These are phyloP conservation scores for Lucifuga dentata DNA, from an alignment of 2,113 vertebrate species.

Conservation along the genomic window DNA sequence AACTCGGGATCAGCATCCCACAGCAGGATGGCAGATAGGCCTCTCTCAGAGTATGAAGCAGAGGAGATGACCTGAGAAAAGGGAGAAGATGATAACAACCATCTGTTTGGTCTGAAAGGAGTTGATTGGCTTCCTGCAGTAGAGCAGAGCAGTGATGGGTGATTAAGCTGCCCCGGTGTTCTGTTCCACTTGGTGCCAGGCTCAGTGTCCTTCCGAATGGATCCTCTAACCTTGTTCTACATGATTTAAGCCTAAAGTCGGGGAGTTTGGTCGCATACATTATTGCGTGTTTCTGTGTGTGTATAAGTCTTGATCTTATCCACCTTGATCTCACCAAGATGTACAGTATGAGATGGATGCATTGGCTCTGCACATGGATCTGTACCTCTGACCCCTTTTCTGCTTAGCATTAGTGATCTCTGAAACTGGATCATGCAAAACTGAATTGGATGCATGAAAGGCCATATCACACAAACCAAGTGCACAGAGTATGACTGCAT, in stretches of 20 bases:
- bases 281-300: slow-evolving; percentile 24
- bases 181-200: slow-evolving; percentile 61
- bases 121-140: slow-evolving; percentile 59
- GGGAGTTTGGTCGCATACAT: slow-evolving; percentile 47
- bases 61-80: slow-evolving; percentile 62
- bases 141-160: slow-evolving; percentile 40
- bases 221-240: slow-evolving; percentile 76
- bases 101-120: slow-evolving; percentile 70
- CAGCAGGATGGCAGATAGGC: slow-evolving; percentile 21
- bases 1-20: slow-evolving; percentile 33
- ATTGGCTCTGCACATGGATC: slow-evolving; percentile 1
- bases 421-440: neutral
- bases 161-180: slow-evolving; percentile 73
- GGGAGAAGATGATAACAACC: slow-evolving; percentile 71
- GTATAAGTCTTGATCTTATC: neutral
- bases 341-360: slow-evolving; percentile 6
- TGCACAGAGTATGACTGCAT: too few relatives aligned
- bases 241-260: slow-evolving; percentile 74
- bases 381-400: slow-evolving; percentile 28
- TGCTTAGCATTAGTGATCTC: neutral
- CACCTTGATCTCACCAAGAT: slow-evolving; percentile 7
- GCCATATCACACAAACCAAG: neutral
- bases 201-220: slow-evolving; percentile 78
- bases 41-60: slow-evolving; percentile 28
- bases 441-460: neutral